phyloP scores from a whole-genome alignment of 1,140 invertebrate genomes.

The Sinella curviseta region DNA sequence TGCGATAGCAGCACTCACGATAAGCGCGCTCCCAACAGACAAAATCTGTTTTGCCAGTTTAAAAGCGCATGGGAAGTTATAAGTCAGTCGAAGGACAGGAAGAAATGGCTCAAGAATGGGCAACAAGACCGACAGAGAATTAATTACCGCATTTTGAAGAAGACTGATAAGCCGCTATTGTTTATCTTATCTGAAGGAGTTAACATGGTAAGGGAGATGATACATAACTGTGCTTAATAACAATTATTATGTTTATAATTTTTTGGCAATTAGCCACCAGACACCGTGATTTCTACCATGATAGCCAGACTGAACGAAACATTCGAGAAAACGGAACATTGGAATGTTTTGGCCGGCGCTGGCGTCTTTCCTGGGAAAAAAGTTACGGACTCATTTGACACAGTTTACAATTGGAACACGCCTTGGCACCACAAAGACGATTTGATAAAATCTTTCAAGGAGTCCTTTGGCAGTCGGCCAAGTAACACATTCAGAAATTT shows the following conservation, averaged over 20 bases:
- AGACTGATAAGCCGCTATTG: background rate
- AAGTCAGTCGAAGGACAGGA: constrained; percentile 54
- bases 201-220: background rate
- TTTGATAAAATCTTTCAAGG: background rate
- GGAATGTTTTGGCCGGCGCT: background rate
- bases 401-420: background rate
- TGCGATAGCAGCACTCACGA: constrained; percentile 55
- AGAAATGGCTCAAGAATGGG: background rate
- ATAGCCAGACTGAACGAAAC: background rate
- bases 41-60: constrained; percentile 56
- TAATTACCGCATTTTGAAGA: background rate
- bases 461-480: background rate
- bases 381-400: background rate
- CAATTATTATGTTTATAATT: background rate
- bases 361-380: background rate
- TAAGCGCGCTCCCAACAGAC: constrained; percentile 53
- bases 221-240: too few relatives aligned
- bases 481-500: constrained; percentile 17
- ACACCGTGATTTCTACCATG: background rate
- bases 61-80: constrained; percentile 56
- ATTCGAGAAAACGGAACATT: background rate
- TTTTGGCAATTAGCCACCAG: background rate
- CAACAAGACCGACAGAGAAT: background rate
- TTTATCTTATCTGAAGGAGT: constrained; percentile 31
- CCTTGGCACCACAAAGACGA: background rate